Conservation (phyloP, 2,113 vertebrate genomes). For the Aldabrachelys gigantea region DNA sequence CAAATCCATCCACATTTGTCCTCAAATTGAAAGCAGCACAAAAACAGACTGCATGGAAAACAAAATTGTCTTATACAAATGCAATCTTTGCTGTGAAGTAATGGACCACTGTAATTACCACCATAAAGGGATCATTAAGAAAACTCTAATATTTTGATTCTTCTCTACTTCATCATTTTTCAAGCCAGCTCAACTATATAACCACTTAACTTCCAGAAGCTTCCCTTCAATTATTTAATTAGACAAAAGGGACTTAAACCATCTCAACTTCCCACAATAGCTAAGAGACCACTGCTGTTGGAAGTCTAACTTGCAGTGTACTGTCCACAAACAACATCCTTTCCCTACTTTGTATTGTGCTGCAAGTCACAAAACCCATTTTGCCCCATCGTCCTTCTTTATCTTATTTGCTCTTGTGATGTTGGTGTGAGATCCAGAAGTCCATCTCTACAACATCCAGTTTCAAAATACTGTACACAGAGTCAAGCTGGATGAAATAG, state of each 20-base stretch:
- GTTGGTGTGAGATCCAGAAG: not conserved
- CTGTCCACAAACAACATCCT: not conserved
- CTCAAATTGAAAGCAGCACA: not conserved
- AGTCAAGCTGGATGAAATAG: not conserved
- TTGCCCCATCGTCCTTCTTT: not conserved
- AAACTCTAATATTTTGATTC: not conserved
- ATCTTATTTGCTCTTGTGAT: not conserved
- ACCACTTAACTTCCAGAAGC: not conserved
- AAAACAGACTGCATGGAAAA: not conserved
- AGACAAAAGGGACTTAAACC: not conserved
- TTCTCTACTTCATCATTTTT: not conserved
- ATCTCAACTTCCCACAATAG: not conserved
- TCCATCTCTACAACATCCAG: not conserved
- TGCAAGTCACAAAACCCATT: not conserved
- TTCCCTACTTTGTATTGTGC: not conserved
- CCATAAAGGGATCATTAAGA: not conserved
- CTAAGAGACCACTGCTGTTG: not conserved
- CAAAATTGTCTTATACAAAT: not conserved
- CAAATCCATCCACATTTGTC: not conserved
- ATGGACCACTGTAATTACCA: constrained; percentile 11
- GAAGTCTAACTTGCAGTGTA: not conserved
- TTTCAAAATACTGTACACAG: not conserved
- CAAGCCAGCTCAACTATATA: not conserved
- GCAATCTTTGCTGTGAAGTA: constrained; percentile 1
- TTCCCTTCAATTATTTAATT: not conserved